These are phyloP conservation scores for Caenorhabditis sp. DNA, from an alignment of 2,888 invertebrate species.

Conservation along the genomic window DNA sequence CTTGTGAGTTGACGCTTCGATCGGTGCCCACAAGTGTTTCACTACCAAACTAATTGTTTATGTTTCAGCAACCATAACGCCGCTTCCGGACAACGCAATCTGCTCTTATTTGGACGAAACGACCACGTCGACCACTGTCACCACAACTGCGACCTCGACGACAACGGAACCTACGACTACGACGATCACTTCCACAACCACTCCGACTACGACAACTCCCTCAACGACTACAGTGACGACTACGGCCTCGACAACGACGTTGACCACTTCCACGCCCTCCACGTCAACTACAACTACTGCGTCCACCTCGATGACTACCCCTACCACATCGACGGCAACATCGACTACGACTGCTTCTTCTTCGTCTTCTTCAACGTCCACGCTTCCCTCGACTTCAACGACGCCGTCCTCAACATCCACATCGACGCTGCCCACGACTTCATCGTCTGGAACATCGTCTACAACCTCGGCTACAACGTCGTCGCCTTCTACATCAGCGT, in stretches of 20 bases:
- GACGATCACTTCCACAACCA: slow-evolving; percentile 12
- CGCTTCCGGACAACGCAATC: slow-evolving; percentile 23
- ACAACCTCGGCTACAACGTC: background rate
- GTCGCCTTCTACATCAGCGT: background rate
- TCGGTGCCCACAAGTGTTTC: background rate
- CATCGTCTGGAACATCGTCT: too few relatives aligned
- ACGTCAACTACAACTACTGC: slow-evolving; percentile 9
- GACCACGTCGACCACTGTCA: slow-evolving; percentile 21
- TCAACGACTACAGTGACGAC: slow-evolving; percentile 13
- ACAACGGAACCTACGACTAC: slow-evolving; percentile 10
- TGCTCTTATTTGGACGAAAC: slow-evolving; percentile 44
- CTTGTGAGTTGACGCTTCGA: background rate
- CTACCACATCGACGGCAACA: slow-evolving; percentile 17
- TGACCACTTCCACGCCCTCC: slow-evolving; percentile 11
- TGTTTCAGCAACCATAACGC: slow-evolving; percentile 26
- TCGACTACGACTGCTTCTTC: slow-evolving; percentile 7
- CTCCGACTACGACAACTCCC: slow-evolving; percentile 3
- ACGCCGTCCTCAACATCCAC: background rate
- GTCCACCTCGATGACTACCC: slow-evolving; percentile 4
- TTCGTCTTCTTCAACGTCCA: too few relatives aligned
- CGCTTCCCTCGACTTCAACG: background rate
- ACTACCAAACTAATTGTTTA: background rate
- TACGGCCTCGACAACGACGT: slow-evolving; percentile 9
- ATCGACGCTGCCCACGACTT: background rate
- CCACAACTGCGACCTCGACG: slow-evolving; percentile 29